These are phyloP conservation scores for Otolemur crassicaudatus DNA, from an alignment of 2,797 vertebrate genomes.

Conservation along the genomic window DNA sequence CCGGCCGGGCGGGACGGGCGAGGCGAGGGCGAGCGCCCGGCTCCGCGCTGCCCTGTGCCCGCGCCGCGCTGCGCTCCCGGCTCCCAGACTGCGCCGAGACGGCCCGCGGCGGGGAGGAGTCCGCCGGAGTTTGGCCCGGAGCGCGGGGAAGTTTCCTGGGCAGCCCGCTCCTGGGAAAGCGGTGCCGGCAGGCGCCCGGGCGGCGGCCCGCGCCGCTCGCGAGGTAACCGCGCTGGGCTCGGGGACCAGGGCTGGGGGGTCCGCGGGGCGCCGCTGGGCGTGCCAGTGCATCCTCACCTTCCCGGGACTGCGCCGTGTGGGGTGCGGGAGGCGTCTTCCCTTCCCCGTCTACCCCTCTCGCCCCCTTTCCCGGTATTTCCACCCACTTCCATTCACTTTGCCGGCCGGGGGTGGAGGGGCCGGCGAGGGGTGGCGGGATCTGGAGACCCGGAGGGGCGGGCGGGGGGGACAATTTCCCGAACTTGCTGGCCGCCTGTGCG, in stretches of 20 bases:
- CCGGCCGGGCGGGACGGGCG: background rate
- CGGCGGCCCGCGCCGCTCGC: background rate
- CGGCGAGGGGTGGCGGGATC: background rate
- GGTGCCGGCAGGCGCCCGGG: background rate
- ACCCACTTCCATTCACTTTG: background rate
- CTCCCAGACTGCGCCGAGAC: no score
- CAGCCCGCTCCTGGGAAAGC: background rate
- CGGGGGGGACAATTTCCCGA: background rate
- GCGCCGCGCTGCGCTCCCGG: background rate
- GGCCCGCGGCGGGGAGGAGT: background rate
- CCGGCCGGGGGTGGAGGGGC: background rate
- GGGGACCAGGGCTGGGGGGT: background rate
- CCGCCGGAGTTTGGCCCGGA: conserved; percentile 39
- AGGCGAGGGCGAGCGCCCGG: background rate
- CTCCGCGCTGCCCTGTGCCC: background rate
- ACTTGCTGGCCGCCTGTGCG: background rate
- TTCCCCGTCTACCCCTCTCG: no score
- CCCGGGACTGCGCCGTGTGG: background rate
- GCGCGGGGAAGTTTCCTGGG: conserved; percentile 67
- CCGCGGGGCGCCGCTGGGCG: background rate
- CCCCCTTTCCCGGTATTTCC: accelerated
- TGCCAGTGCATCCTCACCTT: background rate
- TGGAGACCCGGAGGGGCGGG: background rate
- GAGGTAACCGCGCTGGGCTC: conserved; percentile 45
- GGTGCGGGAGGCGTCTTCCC: background rate